Conservation (phyloP, 2,888 invertebrate genomes). For the Andrena haemorrhoa region DNA sequence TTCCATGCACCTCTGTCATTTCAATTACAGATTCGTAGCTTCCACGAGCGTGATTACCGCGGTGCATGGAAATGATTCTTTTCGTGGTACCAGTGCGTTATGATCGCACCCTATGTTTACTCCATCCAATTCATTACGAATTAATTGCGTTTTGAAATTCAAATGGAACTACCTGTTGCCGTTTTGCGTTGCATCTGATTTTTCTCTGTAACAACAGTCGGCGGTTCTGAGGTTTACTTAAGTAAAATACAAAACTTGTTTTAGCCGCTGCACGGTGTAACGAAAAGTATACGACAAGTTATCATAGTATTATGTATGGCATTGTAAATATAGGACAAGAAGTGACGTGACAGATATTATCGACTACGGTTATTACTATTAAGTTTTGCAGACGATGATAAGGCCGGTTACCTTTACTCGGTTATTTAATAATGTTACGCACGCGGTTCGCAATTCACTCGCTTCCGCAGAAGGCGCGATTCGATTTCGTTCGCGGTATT, state of each 20-base stretch:
- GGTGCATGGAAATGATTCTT: background rate
- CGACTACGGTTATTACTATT: constrained; percentile 57
- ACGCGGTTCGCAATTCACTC: background rate
- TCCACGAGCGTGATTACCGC: background rate
- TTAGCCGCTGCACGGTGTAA: constrained; percentile 62
- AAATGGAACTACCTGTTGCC: background rate
- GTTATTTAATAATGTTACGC: constrained; percentile 11
- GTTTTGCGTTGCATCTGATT: background rate
- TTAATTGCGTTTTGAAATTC: background rate
- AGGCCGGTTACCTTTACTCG: constrained; percentile 26
- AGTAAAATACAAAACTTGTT: background rate
- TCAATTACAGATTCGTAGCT: background rate
- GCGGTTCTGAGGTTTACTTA: background rate
- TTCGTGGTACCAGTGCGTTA: background rate
- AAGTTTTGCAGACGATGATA: constrained; percentile 44
- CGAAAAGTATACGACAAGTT: constrained; percentile 82
- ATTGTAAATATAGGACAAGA: constrained; percentile 80
- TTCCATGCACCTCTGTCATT: constrained; percentile 23
- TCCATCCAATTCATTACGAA: background rate
- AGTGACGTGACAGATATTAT: constrained; percentile 68
- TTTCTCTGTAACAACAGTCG: constrained; percentile 4
- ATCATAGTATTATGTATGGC: constrained; percentile 79
- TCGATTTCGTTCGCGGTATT: constrained; percentile 30
- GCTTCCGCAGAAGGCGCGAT: background rate
- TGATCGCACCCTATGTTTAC: background rate